Conservation (phyloP, 2,797 vertebrate species). For the Mionectes olivaceus region DNA sequence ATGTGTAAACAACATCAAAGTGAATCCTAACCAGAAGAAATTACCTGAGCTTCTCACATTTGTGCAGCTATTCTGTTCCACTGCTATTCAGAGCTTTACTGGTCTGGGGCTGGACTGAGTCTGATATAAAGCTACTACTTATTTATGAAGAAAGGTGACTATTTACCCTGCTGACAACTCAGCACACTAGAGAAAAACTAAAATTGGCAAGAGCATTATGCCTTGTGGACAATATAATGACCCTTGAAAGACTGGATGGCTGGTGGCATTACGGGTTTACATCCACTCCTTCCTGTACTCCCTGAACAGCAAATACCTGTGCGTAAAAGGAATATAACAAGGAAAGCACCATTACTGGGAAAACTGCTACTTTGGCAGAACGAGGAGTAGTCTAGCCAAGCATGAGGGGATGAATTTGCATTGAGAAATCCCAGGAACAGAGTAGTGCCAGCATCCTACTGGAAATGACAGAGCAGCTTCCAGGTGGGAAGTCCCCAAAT, state of each 20-base stretch:
- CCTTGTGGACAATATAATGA: not conserved
- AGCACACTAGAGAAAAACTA: not conserved
- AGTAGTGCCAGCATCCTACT: not conserved
- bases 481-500: not conserved
- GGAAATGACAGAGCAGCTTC: not conserved
- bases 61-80: not conserved
- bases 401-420: not conserved
- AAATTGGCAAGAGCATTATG: not conserved
- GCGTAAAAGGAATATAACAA: not conserved
- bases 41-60: not conserved
- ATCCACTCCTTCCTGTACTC: not conserved
- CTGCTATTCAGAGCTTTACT: constrained; percentile 14
- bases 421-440: not conserved
- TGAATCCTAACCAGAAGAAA: constrained; percentile 44
- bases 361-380: not conserved
- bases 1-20: constrained; percentile 52
- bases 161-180: not conserved
- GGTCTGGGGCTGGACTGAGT: not conserved
- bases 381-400: not conserved
- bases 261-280: not conserved
- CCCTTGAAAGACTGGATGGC: not conserved
- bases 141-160: constrained; percentile 27
- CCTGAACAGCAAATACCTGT: not conserved
- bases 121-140: not conserved
- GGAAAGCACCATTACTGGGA: not conserved